Conservation (phyloP, 2,797 vertebrate species). For the Takifugu ocellatus region DNA sequence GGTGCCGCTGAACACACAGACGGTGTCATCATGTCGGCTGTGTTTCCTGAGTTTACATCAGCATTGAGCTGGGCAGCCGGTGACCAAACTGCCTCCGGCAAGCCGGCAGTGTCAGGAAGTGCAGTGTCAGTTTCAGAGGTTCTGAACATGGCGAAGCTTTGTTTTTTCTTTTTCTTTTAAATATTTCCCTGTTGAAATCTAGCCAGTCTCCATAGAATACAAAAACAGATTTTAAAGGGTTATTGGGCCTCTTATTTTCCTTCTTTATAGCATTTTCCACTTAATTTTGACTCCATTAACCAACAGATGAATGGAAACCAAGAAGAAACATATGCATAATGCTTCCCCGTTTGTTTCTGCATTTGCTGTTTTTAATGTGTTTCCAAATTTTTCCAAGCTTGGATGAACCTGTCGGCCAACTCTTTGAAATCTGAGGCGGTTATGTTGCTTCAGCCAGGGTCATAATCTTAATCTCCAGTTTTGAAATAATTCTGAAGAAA, state of each 20-base stretch:
- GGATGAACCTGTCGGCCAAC: too few relatives aligned
- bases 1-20: slow-evolving; percentile 18
- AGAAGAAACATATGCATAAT: slow-evolving; percentile 48
- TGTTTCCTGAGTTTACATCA: slow-evolving; percentile 62
- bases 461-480: too few relatives aligned
- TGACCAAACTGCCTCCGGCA: slow-evolving; percentile 36
- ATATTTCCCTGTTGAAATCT: slow-evolving; percentile 3
- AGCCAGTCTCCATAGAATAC: slow-evolving; percentile 5
- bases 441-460: too few relatives aligned
- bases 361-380: not conserved
- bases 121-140: slow-evolving; percentile 25
- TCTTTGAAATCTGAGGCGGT: too few relatives aligned
- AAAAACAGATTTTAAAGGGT: too few relatives aligned
- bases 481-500: too few relatives aligned
- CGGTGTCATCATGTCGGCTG: slow-evolving; percentile 29
- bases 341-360: slow-evolving; percentile 33
- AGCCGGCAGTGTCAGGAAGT: slow-evolving; percentile 36
- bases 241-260: not conserved
- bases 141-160: slow-evolving; percentile 9
- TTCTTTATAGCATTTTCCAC: not conserved
- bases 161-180: not conserved
- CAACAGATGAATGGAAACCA: slow-evolving; percentile 47
- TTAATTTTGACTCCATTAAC: slow-evolving; percentile 36
- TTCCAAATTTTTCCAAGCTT: too few relatives aligned
- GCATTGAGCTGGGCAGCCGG: slow-evolving; percentile 44